Percentiles rank a stretch among this genome's conserved stretches.
phyloP scores from a whole-genome alignment of 30 jellyfish, hydroid and myxozoan species.

The Aurelia sp. region DNA sequence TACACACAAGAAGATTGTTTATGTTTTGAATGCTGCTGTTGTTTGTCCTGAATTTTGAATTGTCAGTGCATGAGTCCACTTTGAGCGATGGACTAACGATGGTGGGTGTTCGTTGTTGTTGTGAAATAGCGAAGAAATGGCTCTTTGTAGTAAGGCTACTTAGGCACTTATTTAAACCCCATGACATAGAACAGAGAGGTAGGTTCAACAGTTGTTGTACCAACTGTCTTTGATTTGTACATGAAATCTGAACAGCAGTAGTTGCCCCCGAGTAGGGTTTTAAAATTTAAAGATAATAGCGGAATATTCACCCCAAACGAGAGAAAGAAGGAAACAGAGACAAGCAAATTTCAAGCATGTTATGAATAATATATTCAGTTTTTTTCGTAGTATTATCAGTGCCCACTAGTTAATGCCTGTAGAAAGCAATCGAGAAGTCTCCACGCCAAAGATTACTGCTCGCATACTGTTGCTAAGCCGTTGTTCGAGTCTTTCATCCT shows the following conservation, averaged over 20 bases:
- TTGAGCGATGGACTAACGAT: background rate
- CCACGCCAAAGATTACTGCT: conserved; percentile 28
- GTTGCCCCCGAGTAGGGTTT: conserved; percentile 1
- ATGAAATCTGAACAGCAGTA: too few relatives aligned
- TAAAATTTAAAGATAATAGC: background rate
- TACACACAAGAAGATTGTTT: too few relatives aligned
- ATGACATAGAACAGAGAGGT: too few relatives aligned
- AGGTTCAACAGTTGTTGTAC: too few relatives aligned
- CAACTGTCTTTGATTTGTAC: too few relatives aligned
- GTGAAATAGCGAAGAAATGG: too few relatives aligned
- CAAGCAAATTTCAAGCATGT: conserved; percentile 31
- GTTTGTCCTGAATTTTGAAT: background rate
- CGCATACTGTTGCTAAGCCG: conserved; percentile 19
- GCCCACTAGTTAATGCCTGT: conserved; percentile 41
- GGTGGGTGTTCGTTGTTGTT: background rate
- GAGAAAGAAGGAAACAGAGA: conserved; percentile 3
- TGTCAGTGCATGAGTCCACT: background rate
- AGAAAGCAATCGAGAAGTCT: conserved; percentile 23
- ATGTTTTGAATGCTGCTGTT: background rate
- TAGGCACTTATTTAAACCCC: too few relatives aligned
- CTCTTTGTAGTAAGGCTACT: too few relatives aligned
- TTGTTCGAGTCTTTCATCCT: conserved; percentile 14
- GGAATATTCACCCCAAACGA: conserved; percentile 15
- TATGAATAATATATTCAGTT: conserved; percentile 17
- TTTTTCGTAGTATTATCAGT: conserved; percentile 37